Evolutionary conservation across 2,888 invertebrate species (phyloP).

Genomic region (Melanchra persicariae): DNA sequence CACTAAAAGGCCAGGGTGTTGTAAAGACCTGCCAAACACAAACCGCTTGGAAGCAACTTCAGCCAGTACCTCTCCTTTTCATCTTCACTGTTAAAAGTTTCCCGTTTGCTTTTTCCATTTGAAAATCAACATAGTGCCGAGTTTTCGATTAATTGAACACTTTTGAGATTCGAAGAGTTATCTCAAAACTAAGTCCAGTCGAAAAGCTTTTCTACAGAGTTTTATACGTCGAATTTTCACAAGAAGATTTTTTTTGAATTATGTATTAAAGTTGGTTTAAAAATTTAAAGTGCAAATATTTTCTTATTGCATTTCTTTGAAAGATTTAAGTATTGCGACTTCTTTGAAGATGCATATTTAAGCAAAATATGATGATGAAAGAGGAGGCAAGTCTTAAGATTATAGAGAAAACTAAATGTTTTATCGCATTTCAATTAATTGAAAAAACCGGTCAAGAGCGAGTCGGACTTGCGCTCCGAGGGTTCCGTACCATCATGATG

Average conservation of each 20-base stretch:
- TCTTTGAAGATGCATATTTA: not conserved
- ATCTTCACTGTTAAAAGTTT: not conserved
- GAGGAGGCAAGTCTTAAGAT: not conserved
- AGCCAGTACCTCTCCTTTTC: not conserved
- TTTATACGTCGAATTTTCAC: not conserved
- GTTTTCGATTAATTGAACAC: not conserved
- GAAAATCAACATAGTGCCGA: constrained; percentile 7
- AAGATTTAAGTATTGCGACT: not conserved
- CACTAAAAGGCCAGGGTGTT: not conserved
- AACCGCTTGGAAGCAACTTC: not conserved
- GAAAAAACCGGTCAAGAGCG: no score
- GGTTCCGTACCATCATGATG: no score
- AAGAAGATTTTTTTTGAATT: not conserved
- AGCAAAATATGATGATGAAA: not conserved
- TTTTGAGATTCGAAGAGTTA: not conserved
- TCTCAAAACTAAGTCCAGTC: not conserved
- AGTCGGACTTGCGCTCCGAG: no score
- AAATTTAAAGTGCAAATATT: not conserved
- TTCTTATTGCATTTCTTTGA: not conserved
- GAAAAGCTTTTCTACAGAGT: not conserved
- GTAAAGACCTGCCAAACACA: not conserved
- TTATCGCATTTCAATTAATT: no score
- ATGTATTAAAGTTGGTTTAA: not conserved
- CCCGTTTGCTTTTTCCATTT: not conserved
- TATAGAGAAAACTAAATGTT: not conserved